phyloP scores from a whole-genome alignment of 1,140 invertebrate genomes.

The Steinernema feltiae region DNA sequence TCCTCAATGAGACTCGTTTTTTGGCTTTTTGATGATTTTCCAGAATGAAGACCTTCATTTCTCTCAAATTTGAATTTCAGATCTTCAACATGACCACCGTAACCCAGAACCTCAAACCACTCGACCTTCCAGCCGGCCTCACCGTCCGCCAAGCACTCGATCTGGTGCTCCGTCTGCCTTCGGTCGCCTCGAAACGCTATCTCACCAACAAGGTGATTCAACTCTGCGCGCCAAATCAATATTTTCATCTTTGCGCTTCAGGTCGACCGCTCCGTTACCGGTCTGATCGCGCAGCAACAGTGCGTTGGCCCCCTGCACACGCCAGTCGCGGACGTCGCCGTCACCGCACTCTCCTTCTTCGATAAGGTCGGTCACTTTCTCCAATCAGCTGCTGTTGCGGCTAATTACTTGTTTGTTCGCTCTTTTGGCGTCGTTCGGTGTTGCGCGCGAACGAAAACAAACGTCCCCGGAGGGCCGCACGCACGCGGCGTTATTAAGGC shows the following conservation, averaged over 20 bases:
- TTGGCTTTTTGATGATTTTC: slow-evolving; percentile 62
- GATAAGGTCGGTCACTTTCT: slow-evolving; percentile 27
- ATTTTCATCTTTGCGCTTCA: slow-evolving; percentile 39
- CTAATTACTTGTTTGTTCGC: not conserved
- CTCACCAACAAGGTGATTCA: slow-evolving; percentile 74
- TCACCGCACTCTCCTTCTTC: slow-evolving; percentile 74
- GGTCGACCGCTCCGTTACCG: slow-evolving; percentile 90
- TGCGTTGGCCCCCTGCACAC: slow-evolving; percentile 92
- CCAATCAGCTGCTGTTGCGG: not conserved
- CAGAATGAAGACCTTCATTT: slow-evolving; percentile 19
- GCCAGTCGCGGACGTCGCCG: slow-evolving; percentile 84
- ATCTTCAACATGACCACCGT: slow-evolving; percentile 17
- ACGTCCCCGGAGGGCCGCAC: no score
- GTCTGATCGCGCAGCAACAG: slow-evolving; percentile 88
- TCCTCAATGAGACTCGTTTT: no score
- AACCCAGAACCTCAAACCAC: slow-evolving; percentile 39
- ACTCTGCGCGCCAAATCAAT: slow-evolving; percentile 10
- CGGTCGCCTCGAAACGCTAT: slow-evolving; percentile 88
- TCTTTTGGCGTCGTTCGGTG: not conserved
- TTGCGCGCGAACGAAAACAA: not conserved
- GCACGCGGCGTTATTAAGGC: no score
- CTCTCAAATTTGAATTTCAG: not conserved
- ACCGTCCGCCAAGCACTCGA: slow-evolving; percentile 68
- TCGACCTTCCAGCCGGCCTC: slow-evolving; percentile 63
- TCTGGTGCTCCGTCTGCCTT: slow-evolving; percentile 76